These are phyloP conservation scores for Clistopyga incitator DNA, from an alignment of 2,888 invertebrate species.

Conservation along the genomic window DNA sequence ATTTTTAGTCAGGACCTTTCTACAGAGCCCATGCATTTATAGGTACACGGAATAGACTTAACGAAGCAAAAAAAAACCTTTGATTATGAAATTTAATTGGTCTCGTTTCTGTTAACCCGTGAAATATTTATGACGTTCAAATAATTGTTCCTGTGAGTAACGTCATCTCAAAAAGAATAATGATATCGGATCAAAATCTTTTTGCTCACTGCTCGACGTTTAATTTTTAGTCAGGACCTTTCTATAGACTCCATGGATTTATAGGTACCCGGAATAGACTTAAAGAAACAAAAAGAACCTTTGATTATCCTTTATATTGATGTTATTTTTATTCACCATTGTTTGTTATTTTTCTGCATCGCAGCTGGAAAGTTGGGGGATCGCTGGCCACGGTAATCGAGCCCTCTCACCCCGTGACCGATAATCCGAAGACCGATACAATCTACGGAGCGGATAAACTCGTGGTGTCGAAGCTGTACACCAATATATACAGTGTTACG, in stretches of 20 bases:
- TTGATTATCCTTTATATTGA: slow-evolving; percentile 38
- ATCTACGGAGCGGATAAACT: slow-evolving; percentile 65
- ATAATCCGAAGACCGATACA: slow-evolving; percentile 61
- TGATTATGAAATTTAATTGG: too few relatives aligned
- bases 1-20: too few relatives aligned
- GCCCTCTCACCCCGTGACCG: slow-evolving; percentile 44
- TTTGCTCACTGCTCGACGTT: background rate
- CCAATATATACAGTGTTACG: slow-evolving; percentile 36
- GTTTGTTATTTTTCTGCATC: slow-evolving; percentile 22
- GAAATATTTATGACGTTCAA: too few relatives aligned
- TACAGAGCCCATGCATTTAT: too few relatives aligned
- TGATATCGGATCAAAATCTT: background rate
- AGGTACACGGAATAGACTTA: too few relatives aligned
- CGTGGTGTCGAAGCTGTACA: slow-evolving; percentile 59
- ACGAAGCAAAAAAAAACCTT: too few relatives aligned
- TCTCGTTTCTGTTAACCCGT: too few relatives aligned
- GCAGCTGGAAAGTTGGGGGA: slow-evolving; percentile 27
- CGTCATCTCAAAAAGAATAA: background rate
- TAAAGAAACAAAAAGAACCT: background rate
- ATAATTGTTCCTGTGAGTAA: background rate
- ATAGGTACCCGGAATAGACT: background rate
- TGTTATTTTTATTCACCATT: slow-evolving; percentile 22
- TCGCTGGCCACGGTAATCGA: slow-evolving; percentile 48
- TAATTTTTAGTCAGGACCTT: too few relatives aligned
- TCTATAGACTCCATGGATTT: background rate